These are phyloP conservation scores for Rhinogobius similis DNA, from an alignment of 2,113 vertebrate species.

Conservation along the genomic window DNA sequence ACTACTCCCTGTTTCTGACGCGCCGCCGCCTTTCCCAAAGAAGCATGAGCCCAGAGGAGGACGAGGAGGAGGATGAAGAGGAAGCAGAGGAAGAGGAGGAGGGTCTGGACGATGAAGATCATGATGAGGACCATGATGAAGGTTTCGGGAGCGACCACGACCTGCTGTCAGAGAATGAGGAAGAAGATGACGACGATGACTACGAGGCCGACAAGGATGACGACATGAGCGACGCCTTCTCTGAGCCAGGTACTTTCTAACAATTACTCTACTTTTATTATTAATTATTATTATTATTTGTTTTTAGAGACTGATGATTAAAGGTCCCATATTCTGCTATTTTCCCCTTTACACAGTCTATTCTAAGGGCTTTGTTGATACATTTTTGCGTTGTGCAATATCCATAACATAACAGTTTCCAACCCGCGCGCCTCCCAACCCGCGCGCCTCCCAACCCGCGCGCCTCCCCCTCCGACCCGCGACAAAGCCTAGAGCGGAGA, in stretches of 20 bases:
- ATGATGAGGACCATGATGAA: constrained; percentile 97
- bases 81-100: constrained; percentile 85
- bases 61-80: constrained; percentile 83
- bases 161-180: constrained; percentile 87
- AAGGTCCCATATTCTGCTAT: too few relatives aligned
- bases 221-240: constrained; percentile 97
- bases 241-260: constrained; percentile 88
- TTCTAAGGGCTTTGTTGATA: too few relatives aligned
- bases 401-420: too few relatives aligned
- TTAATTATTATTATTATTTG: too few relatives aligned
- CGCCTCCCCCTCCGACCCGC: too few relatives aligned
- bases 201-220: constrained; percentile 94
- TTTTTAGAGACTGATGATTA: too few relatives aligned
- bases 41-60: constrained; percentile 59
- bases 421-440: too few relatives aligned
- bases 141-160: constrained; percentile 97
- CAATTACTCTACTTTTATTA: neutral
- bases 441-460: too few relatives aligned
- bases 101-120: constrained; percentile 92
- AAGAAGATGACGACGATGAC: constrained; percentile 84
- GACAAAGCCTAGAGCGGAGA: too few relatives aligned
- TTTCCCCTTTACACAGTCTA: too few relatives aligned
- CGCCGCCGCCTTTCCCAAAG: constrained; percentile 80
- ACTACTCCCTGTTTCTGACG: constrained; percentile 95
- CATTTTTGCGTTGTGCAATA: too few relatives aligned